Conservation (phyloP, 2,113 vertebrate genomes). For the Petrocephalus zakoni region DNA sequence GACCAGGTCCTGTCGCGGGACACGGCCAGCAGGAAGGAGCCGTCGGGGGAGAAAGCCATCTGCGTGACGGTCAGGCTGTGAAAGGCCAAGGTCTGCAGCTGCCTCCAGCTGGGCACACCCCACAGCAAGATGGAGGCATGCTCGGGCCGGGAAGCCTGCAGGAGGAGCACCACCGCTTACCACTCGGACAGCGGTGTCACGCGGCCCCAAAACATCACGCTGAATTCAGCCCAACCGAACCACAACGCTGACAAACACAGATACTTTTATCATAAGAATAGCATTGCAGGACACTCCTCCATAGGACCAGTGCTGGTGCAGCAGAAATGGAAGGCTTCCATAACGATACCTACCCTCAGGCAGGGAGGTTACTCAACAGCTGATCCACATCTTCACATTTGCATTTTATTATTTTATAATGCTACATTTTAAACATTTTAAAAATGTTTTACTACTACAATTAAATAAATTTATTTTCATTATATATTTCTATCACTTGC, state of each 20-base stretch:
- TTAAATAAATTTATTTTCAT: neutral
- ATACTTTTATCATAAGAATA: neutral
- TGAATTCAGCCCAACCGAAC: neutral
- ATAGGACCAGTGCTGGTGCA: neutral
- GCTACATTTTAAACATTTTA: too few species aligned
- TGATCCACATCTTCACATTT: neutral
- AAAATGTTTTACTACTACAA: neutral
- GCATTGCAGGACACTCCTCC: neutral
- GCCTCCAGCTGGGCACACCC: conserved; percentile 80
- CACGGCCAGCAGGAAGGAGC: conserved; percentile 78
- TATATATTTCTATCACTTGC: neutral
- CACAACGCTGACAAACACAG: neutral
- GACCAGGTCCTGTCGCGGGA: conserved; percentile 96
- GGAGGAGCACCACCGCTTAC: neutral
- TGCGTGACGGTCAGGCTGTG: conserved; percentile 94
- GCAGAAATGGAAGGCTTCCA: neutral
- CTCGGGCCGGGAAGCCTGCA: conserved; percentile 85
- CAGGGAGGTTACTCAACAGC: neutral
- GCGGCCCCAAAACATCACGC: neutral
- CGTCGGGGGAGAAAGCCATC: conserved; percentile 87
- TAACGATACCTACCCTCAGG: neutral
- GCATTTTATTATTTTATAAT: neutral
- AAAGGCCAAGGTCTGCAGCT: conserved; percentile 76
- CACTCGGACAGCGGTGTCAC: neutral
- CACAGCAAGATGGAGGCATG: conserved; percentile 88